Percentiles rank a stretch among this genome's conserved stretches.
These are phyloP conservation scores for Thaumetopoea pityocampa DNA, from an alignment of 1,140 invertebrate genomes.

Conservation along the genomic window DNA sequence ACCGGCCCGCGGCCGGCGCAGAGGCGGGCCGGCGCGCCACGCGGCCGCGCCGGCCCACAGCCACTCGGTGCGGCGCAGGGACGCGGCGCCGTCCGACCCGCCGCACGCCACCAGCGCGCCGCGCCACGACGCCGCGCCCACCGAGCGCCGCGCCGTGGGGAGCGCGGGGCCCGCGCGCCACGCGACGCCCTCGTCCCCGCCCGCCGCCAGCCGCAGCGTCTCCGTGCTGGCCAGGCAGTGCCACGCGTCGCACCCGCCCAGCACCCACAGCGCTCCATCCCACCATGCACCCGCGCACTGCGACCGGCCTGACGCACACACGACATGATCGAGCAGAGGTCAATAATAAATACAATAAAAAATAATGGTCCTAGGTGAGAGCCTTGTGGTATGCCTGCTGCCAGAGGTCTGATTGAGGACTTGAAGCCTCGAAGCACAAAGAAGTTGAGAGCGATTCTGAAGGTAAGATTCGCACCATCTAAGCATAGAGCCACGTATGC, in stretches of 20 bases:
- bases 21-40: slow-evolving; percentile 77
- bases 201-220: slow-evolving; percentile 30
- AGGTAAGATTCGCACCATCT: too few relatives aligned
- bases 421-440: too few relatives aligned
- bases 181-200: slow-evolving; percentile 13
- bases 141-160: slow-evolving; percentile 79
- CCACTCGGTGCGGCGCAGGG: slow-evolving; percentile 77
- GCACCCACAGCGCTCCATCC: slow-evolving; percentile 82
- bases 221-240: slow-evolving; percentile 80
- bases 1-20: slow-evolving; percentile 79
- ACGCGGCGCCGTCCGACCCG: slow-evolving; percentile 85
- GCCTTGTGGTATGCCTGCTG: too few relatives aligned
- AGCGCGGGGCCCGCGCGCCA: slow-evolving; percentile 60
- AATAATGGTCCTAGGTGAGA: too few relatives aligned
- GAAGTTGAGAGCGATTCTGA: too few relatives aligned
- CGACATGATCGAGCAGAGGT: too few relatives aligned
- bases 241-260: slow-evolving; percentile 90
- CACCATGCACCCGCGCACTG: slow-evolving; percentile 85
- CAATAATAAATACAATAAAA: too few relatives aligned
- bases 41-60: slow-evolving; percentile 77
- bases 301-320: slow-evolving; percentile 78
- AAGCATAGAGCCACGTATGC: too few relatives aligned
- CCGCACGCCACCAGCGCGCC: slow-evolving; percentile 82
- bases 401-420: too few relatives aligned
- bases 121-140: slow-evolving; percentile 80